phyloP scores from a whole-genome alignment of 2,797 vertebrate genomes.

The Pseudopleuronectes americanus region DNA sequence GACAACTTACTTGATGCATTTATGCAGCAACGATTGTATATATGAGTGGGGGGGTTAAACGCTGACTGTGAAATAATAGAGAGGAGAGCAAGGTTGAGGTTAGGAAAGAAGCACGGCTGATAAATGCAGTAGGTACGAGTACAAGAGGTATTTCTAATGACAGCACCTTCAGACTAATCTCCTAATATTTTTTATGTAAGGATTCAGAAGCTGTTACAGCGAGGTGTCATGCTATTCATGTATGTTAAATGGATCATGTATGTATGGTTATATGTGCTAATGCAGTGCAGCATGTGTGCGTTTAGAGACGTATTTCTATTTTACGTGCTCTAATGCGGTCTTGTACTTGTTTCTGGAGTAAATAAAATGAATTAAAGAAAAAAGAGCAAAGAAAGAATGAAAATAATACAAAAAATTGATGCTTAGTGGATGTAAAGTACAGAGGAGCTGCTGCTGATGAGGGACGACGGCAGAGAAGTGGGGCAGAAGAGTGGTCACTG shows the following conservation, averaged over 20 bases:
- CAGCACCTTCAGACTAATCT: not conserved
- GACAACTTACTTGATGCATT: slow-evolving; percentile 1
- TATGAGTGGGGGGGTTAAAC: not conserved
- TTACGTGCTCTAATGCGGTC: not conserved
- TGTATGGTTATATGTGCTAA: not conserved
- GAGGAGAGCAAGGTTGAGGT: not conserved
- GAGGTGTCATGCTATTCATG: not conserved
- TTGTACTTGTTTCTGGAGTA: not conserved
- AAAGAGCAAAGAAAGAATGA: not conserved
- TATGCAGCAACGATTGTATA: not conserved
- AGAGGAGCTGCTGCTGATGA: slow-evolving; percentile 10
- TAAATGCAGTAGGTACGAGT: not conserved
- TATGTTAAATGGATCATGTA: not conserved
- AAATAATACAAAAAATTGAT: not conserved
- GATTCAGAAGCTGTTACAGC: not conserved
- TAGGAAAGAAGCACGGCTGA: not conserved
- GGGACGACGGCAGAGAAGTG: slow-evolving; percentile 7
- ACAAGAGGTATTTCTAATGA: slow-evolving; percentile 2
- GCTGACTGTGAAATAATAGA: slow-evolving; percentile 13
- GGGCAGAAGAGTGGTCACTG: slow-evolving; percentile 14
- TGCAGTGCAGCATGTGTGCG: not conserved
- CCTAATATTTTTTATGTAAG: not conserved
- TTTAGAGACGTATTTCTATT: not conserved
- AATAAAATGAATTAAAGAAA: not conserved
- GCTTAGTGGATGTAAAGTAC: not conserved